Evolutionary conservation across 2,888 invertebrate genomes (phyloP).

Genomic region (Acronicta psi): DNA sequence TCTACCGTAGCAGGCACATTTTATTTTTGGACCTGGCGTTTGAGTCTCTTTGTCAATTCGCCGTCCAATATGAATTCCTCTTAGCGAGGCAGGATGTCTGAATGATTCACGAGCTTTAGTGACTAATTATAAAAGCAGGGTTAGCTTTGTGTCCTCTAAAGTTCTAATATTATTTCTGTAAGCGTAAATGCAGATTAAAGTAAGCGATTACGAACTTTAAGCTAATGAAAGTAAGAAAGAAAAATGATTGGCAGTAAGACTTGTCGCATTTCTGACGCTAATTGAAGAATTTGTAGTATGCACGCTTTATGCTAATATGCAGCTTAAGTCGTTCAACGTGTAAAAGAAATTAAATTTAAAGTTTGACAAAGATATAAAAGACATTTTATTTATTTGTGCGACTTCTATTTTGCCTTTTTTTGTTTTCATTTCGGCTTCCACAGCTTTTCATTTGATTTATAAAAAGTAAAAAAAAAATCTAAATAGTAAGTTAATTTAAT

Average conservation of each 20-base stretch:
- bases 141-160: slow-evolving; percentile 54
- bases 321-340: not conserved
- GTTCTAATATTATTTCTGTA: slow-evolving; percentile 43
- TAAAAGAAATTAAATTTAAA: not conserved
- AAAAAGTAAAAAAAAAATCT: too few relatives aligned
- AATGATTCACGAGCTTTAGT: slow-evolving; percentile 71
- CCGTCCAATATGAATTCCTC: slow-evolving; percentile 55
- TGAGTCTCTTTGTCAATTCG: slow-evolving; percentile 43
- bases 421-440: too few relatives aligned
- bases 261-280: slow-evolving; percentile 2
- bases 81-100: slow-evolving; percentile 62
- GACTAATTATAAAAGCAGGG: slow-evolving; percentile 71
- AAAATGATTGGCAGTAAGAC: not conserved
- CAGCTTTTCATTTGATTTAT: too few relatives aligned
- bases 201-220: slow-evolving; percentile 7
- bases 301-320: not conserved
- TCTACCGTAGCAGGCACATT: slow-evolving; percentile 25
- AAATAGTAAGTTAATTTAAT: too few relatives aligned
- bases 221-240: fast-evolving
- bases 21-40: slow-evolving; percentile 49
- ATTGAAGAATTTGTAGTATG: slow-evolving; percentile 40
- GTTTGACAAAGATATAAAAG: not conserved
- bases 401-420: too few relatives aligned
- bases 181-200: not conserved
- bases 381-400: too few relatives aligned